Evolutionary conservation across 23 tunicate species (phyloP).

Genomic region (Diplosoma virens): DNA sequence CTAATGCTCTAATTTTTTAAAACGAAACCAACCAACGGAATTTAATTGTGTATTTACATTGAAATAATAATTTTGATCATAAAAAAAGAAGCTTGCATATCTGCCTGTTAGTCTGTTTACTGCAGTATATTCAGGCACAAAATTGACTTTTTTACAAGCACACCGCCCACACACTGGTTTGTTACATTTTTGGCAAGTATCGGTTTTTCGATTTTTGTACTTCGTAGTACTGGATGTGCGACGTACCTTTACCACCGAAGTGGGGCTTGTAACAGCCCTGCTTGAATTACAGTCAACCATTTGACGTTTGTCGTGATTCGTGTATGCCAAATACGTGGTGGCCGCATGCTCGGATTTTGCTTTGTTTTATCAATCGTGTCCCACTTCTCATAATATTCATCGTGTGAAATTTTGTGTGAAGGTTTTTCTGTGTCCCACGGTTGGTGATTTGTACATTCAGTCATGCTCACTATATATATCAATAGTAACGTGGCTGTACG

Average conservation of each 20-base stretch:
- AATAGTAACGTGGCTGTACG: too few species aligned
- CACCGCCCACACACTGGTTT: conserved; percentile 29
- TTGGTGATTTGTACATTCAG: too few species aligned
- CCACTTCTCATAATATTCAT: too few species aligned
- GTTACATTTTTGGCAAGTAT: conserved; percentile 1
- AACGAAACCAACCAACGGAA: neutral
- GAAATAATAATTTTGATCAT: neutral
- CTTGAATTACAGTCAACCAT: conserved; percentile 1
- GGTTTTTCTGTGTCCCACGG: too few species aligned
- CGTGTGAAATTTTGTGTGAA: too few species aligned
- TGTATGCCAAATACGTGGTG: too few species aligned
- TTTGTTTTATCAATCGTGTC: too few species aligned
- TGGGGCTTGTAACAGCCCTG: conserved; percentile 5
- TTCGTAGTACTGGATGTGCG: neutral
- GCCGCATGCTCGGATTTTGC: too few species aligned
- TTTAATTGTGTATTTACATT: conserved; percentile 1
- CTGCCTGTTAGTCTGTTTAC: neutral
- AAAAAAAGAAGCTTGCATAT: conserved; percentile 5
- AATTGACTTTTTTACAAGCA: conserved; percentile 16
- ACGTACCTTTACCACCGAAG: neutral
- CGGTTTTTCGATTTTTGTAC: conserved; percentile 19
- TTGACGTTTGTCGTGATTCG: neutral
- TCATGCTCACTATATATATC: too few species aligned
- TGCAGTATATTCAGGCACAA: neutral
- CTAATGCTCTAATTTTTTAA: too few species aligned